Conservation (phyloP, 2,797 vertebrate species). For the Australoheros facetus region DNA sequence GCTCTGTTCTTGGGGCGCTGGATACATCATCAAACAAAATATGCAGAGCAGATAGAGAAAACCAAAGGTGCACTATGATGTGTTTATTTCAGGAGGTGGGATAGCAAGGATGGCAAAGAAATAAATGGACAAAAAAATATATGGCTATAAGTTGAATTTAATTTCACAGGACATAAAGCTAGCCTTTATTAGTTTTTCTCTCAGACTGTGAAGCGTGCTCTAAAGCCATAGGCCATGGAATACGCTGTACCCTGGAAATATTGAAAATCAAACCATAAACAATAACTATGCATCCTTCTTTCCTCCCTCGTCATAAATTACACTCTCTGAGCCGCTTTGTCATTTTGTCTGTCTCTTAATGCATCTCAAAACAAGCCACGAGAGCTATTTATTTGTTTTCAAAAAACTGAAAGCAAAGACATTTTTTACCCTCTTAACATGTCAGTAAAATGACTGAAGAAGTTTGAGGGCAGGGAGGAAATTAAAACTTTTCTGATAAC, state of each 20-base stretch:
- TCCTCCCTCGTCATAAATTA: conserved; percentile 42
- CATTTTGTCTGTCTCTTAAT: conserved; percentile 31
- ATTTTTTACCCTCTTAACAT: not conserved
- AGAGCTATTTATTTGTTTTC: conserved; percentile 25
- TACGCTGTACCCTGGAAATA: conserved; percentile 50
- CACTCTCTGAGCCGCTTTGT: conserved; percentile 14
- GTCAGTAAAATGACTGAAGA: conserved; percentile 39
- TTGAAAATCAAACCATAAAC: conserved; percentile 72
- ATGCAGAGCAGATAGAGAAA: conserved; percentile 59
- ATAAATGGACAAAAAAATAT: conserved; percentile 56
- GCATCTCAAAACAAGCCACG: conserved; percentile 38
- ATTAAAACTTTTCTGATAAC: conserved; percentile 48
- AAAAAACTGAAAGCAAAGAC: conserved; percentile 30
- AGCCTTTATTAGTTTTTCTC: conserved; percentile 68
- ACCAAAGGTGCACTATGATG: conserved; percentile 45
- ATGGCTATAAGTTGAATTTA: conserved; percentile 66
- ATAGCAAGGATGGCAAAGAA: conserved; percentile 19
- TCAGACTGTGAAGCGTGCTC: conserved; percentile 40
- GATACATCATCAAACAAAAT: conserved; percentile 56
- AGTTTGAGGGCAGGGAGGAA: conserved; percentile 16
- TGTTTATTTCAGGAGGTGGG: conserved; percentile 37
- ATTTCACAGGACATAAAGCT: conserved; percentile 83
- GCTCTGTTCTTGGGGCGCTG: conserved; percentile 39
- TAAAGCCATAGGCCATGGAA: conserved; percentile 63
- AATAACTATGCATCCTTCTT: conserved; percentile 45